Conservation (phyloP, 2,888 invertebrate genomes). For the Drosophila trichaetosa region DNA sequence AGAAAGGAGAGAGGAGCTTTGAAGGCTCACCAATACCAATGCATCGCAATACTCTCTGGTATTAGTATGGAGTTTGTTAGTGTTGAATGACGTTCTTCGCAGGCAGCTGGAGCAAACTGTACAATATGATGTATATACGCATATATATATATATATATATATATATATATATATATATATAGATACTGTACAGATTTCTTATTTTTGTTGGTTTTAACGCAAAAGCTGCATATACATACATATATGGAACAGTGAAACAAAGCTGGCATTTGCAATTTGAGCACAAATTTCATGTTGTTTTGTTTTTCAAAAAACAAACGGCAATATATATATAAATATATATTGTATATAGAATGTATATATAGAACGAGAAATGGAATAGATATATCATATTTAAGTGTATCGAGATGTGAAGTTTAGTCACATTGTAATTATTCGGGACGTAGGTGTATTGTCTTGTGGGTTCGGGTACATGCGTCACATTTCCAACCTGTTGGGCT, state of each 20-base stretch:
- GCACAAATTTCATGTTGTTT: constrained; percentile 25
- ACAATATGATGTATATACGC: constrained; percentile 7
- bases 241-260: constrained; percentile 1
- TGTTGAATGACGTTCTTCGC: constrained; percentile 26
- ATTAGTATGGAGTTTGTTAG: constrained; percentile 46
- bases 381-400: constrained; percentile 81
- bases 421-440: constrained; percentile 86
- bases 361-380: constrained; percentile 61
- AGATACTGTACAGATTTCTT: constrained; percentile 5
- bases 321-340: constrained; percentile 58
- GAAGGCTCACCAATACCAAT: constrained; percentile 46
- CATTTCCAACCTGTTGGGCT: constrained; percentile 95
- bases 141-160: constrained; percentile 6
- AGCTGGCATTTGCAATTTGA: constrained; percentile 38
- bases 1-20: constrained; percentile 16
- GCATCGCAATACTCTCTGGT: constrained; percentile 31
- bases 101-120: constrained; percentile 18
- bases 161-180: neutral
- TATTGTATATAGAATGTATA: constrained; percentile 31
- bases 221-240: constrained; percentile 19
- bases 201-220: neutral
- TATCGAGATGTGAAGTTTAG: constrained; percentile 85
- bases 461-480: constrained; percentile 85
- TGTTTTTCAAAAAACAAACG: constrained; percentile 80
- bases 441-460: constrained; percentile 85